Evolutionary conservation across 92 coral and sea anemone species (phyloP), one percentile per base, ranked within the genome.

Genomic region (Porites divaricata): DNA sequence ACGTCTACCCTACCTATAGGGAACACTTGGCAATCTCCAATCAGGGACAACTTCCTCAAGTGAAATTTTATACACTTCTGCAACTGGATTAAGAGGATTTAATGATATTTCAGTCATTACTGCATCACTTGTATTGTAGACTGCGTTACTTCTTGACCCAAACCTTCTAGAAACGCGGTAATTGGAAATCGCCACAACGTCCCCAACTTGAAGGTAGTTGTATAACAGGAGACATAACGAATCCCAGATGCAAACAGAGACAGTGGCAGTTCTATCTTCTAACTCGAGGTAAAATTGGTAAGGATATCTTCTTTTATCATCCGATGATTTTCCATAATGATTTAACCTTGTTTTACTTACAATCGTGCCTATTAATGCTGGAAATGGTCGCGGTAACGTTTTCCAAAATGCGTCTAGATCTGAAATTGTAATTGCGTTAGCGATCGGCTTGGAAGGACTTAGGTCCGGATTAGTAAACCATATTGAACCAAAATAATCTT

Each of bases 321-420:
- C 92, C 8, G 80, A 51, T 63, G 91, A 82, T 79, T 88, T 90
- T n/a, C 92, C 92, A 52, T 82, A 90, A 85, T 77, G 87, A 51
- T 84, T 76, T 4, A 90, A n/a, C 83, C 89, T 86, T 56, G 90
- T 79, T 81, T 90, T 90, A 20, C 90, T 76, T 12, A 90, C 93
- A n/a, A 90, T 75, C 67, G 84, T 79, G 28, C 84, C 93, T 20
- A 90, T 76, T 67, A 90, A 16, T n/a, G 93, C 93, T 56, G 93
- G 93, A 58, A 79, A 90, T 15, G 87, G 90, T 5, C 90, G 76
- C 20, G 67, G 69, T 24, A 90, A 81, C 51, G 76, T 63, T 57
- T 51, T 41, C 87, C 90, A 74, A 79, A 90, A 90, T 48, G 81
- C 9, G 41, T 80, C 90, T 15, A 90, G 93, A 77, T 90, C 93